phyloP scores from a whole-genome alignment of 2,113 vertebrate species.

The Calyptommatus sinebrachiatus region DNA sequence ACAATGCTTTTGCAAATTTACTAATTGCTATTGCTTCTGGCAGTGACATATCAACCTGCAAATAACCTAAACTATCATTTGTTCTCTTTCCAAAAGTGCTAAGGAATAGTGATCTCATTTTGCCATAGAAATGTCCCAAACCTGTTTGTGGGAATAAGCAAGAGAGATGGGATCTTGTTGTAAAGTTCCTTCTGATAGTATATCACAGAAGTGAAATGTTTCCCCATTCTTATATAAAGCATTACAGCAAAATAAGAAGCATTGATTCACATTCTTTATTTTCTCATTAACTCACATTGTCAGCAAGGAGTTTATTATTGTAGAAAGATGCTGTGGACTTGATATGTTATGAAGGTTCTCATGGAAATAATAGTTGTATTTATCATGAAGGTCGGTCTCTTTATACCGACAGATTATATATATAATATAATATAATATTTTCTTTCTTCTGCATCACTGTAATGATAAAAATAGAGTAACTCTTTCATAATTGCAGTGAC shows the following conservation, averaged over 20 bases:
- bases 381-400: neutral
- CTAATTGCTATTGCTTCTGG: constrained; percentile 54
- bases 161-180: constrained; percentile 29
- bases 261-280: constrained; percentile 32
- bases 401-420: constrained; percentile 19
- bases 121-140: constrained; percentile 33
- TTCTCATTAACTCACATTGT: constrained; percentile 43
- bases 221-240: constrained; percentile 24
- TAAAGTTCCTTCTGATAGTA: constrained; percentile 17
- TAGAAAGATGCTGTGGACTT: constrained; percentile 19
- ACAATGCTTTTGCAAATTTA: constrained; percentile 54
- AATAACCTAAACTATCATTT: constrained; percentile 44
- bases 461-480: neutral
- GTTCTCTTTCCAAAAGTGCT: constrained; percentile 41
- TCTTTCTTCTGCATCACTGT: neutral
- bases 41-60: constrained; percentile 41
- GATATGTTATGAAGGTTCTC: constrained; percentile 30
- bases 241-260: constrained; percentile 35
- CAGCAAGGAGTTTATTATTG: constrained; percentile 32
- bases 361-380: constrained; percentile 11
- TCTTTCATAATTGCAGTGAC: neutral
- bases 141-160: constrained; percentile 41
- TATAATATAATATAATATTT: no score
- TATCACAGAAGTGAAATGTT: constrained; percentile 26
- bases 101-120: constrained; percentile 54